Evolutionary conservation across 2,797 vertebrate species (phyloP).

Genomic region (Enteromius paludinosus): DNA sequence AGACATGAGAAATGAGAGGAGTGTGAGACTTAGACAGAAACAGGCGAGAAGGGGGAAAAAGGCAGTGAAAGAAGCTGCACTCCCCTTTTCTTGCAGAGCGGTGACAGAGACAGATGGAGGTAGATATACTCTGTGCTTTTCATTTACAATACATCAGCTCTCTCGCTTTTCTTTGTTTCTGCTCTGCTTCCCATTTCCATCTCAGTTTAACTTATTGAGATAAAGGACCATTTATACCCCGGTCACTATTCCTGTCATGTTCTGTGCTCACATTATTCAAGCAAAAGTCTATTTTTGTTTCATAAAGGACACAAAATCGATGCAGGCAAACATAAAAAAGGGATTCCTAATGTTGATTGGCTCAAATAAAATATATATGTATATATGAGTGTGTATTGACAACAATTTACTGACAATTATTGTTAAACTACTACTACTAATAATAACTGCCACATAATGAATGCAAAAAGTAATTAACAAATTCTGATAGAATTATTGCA

Average conservation of each 20-base stretch:
- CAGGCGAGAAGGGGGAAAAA: slow-evolving; percentile 41
- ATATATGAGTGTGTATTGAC: too few relatives aligned
- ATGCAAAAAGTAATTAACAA: background rate
- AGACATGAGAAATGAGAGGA: slow-evolving; percentile 52
- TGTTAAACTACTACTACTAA: background rate
- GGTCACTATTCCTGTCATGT: slow-evolving; percentile 15
- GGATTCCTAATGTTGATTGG: background rate
- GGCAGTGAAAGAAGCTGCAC: slow-evolving; percentile 25
- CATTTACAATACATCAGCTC: slow-evolving; percentile 30
- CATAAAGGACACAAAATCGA: background rate
- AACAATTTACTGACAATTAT: background rate
- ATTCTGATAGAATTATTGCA: background rate
- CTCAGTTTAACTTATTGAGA: background rate
- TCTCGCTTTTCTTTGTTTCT: slow-evolving; percentile 22
- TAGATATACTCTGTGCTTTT: slow-evolving; percentile 39
- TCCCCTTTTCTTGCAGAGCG: slow-evolving; percentile 20
- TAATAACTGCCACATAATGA: background rate
- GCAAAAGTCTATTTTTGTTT: background rate
- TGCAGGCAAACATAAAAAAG: background rate
- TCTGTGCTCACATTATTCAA: slow-evolving; percentile 6
- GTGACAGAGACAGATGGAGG: slow-evolving; percentile 50
- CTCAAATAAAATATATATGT: too few relatives aligned
- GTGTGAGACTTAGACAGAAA: slow-evolving; percentile 35
- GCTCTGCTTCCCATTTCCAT: slow-evolving; percentile 14
- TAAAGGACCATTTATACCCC: background rate